These are phyloP conservation scores for Lagocephalus sceleratus DNA, from an alignment of 2,797 vertebrate genomes.

Conservation along the genomic window DNA sequence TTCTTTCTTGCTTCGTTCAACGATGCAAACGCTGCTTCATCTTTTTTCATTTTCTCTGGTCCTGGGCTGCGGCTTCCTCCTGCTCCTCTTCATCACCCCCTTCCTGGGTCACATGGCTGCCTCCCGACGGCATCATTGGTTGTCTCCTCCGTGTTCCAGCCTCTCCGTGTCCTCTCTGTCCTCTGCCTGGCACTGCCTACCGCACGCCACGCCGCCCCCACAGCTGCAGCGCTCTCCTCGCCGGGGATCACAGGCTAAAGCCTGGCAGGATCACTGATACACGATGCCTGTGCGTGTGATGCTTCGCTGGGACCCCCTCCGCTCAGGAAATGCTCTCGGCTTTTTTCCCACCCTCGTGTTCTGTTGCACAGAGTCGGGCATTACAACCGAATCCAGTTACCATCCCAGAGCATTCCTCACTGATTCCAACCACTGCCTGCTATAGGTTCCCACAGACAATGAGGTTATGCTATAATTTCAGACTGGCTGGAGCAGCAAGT, in stretches of 20 bases:
- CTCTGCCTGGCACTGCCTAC: conserved; percentile 40
- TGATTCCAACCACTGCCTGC: conserved; percentile 71
- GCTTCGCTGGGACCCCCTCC: conserved; percentile 78
- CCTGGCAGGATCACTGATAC: conserved; percentile 70
- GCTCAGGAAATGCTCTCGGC: conserved; percentile 77
- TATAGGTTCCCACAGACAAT: conserved; percentile 70
- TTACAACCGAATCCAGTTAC: conserved; percentile 73
- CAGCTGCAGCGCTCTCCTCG: conserved; percentile 41
- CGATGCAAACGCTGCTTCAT: too few species aligned
- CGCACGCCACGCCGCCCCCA: conserved; percentile 29
- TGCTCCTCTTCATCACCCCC: not conserved
- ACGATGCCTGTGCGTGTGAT: conserved; percentile 74
- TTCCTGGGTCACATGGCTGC: not conserved
- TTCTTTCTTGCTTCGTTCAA: too few species aligned
- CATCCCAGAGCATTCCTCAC: conserved; percentile 70
- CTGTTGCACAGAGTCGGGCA: conserved; percentile 66
- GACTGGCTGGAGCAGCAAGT: conserved; percentile 53
- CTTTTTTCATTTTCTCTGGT: not conserved
- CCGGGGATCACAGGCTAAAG: conserved; percentile 58
- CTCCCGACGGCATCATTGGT: conserved; percentile 1
- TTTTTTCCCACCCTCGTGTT: conserved; percentile 77
- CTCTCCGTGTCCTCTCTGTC: conserved; percentile 22
- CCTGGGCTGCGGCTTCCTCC: conserved; percentile 8
- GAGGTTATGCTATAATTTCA: conserved; percentile 66
- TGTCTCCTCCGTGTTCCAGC: conserved; percentile 12